Evolutionary conservation across 2,888 invertebrate species (phyloP).

Genomic region (Chouioia cunea): DNA sequence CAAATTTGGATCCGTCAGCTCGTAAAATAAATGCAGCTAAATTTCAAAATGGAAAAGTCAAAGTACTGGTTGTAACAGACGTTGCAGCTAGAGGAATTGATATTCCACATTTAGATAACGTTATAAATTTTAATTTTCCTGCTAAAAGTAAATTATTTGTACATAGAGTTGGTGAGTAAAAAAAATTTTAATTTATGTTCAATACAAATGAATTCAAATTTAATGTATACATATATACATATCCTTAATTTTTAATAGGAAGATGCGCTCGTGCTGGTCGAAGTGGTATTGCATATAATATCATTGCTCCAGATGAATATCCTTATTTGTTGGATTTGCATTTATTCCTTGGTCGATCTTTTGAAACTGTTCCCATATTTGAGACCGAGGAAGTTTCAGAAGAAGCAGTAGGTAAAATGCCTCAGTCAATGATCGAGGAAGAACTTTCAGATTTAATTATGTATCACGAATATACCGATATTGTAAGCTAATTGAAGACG

Average conservation of each 20-base stretch:
- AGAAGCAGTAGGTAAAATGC: conserved; percentile 83
- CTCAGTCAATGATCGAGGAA: conserved; percentile 85
- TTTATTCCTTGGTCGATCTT: conserved; percentile 87
- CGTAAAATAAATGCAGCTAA: conserved; percentile 94
- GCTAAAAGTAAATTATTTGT: conserved; percentile 97
- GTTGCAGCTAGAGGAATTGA: conserved; percentile 98
- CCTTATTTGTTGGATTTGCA: conserved; percentile 95
- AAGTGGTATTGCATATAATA: conserved; percentile 90
- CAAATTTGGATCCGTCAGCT: conserved; percentile 93
- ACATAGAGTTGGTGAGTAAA: conserved; percentile 91
- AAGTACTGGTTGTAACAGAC: conserved; percentile 94
- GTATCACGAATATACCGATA: conserved; percentile 82
- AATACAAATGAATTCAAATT: conserved; percentile 14
- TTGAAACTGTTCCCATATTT: conserved; percentile 71
- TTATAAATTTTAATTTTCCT: conserved; percentile 97
- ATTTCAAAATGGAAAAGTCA: conserved; percentile 84
- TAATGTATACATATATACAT: conserved; percentile 24
- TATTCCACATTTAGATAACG: conserved; percentile 94
- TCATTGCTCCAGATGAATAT: conserved; percentile 91
- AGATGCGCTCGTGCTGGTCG: conserved; percentile 96
- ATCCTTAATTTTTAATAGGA: conserved; percentile 69
- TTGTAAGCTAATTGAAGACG: conserved; percentile 72
- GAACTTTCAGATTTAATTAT: conserved; percentile 81
- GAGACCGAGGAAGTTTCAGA: conserved; percentile 70
- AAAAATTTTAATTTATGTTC: conserved; percentile 10